Percentiles rank a stretch among this genome's conserved stretches.
These are phyloP conservation scores for Panzeria rudis DNA, from an alignment of 2,888 invertebrate species.

Conservation along the genomic window DNA sequence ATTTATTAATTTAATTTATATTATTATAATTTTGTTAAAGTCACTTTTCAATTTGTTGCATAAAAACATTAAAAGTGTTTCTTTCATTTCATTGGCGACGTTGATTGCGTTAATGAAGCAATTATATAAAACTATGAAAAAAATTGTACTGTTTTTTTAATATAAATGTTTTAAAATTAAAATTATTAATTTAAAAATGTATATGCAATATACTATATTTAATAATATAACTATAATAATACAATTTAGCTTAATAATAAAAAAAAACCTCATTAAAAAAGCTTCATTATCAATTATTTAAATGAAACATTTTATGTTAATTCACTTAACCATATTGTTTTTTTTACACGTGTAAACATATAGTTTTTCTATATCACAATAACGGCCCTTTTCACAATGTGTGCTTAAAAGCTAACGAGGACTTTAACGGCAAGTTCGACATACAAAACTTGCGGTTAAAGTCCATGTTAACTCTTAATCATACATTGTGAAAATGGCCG, in stretches of 20 bases:
- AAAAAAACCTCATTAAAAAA: neutral
- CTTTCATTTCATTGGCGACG: constrained; percentile 28
- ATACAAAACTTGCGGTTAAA: too few species aligned
- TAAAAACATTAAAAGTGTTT: constrained; percentile 6
- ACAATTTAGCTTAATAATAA: neutral
- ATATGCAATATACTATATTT: neutral
- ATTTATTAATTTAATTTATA: neutral
- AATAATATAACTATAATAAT: neutral
- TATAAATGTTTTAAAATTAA: neutral
- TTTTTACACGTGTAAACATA: constrained; percentile 18
- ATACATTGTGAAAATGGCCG: too few species aligned
- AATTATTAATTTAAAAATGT: constrained; percentile 5
- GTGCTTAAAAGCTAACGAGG: too few species aligned
- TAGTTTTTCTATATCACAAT: too few species aligned
- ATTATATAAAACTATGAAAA: constrained; percentile 33
- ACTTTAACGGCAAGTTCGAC: too few species aligned
- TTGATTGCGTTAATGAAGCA: constrained; percentile 40
- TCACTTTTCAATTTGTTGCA: neutral
- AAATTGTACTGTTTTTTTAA: neutral
- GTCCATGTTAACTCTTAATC: too few species aligned
- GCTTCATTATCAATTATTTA: constrained; percentile 59
- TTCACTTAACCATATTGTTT: constrained; percentile 38
- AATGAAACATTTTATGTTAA: constrained; percentile 60
- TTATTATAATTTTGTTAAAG: neutral
- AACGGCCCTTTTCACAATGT: too few species aligned